phyloP scores from a whole-genome alignment of 2,113 vertebrate species.

The Ranitomeya imitator region DNA sequence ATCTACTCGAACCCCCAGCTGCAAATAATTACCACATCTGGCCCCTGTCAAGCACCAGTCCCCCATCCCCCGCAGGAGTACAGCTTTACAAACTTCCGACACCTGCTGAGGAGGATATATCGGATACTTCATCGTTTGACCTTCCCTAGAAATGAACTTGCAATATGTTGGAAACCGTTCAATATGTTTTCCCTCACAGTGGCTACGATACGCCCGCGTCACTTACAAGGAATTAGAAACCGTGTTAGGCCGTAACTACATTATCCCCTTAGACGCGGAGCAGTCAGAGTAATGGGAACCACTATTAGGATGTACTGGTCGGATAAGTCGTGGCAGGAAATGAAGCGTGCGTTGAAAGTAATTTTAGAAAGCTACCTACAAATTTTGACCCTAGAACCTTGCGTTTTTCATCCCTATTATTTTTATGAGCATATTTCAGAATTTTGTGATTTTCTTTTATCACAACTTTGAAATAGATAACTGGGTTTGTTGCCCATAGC shows the following conservation, averaged over 20 bases:
- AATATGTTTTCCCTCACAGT: slow-evolving; percentile 17
- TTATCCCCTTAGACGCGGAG: background rate
- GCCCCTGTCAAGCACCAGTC: slow-evolving; percentile 10
- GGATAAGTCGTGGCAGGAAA: background rate
- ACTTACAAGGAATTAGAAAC: background rate
- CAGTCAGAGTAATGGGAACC: background rate
- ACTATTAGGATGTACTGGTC: background rate
- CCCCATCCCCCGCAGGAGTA: slow-evolving; percentile 29
- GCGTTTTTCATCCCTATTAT: too few species aligned
- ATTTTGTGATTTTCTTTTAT: too few species aligned
- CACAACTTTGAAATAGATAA: too few species aligned
- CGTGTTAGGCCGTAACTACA: slow-evolving; percentile 17
- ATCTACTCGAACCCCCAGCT: slow-evolving; percentile 5
- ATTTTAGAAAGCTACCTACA: too few species aligned
- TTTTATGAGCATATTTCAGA: too few species aligned
- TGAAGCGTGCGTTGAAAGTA: background rate
- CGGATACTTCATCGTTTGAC: slow-evolving; percentile 36
- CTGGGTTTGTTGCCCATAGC: too few species aligned
- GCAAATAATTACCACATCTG: slow-evolving; percentile 37
- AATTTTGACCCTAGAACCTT: too few species aligned
- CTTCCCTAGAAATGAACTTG: slow-evolving; percentile 26
- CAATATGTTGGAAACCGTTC: background rate
- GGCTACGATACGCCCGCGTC: background rate
- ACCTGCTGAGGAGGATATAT: slow-evolving; percentile 31
- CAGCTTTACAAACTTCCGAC: slow-evolving; percentile 12